Base-by-base conservation (phyloP, 2,797 vertebrate genomes). In the Premnoplex brunnescens region DNA sequence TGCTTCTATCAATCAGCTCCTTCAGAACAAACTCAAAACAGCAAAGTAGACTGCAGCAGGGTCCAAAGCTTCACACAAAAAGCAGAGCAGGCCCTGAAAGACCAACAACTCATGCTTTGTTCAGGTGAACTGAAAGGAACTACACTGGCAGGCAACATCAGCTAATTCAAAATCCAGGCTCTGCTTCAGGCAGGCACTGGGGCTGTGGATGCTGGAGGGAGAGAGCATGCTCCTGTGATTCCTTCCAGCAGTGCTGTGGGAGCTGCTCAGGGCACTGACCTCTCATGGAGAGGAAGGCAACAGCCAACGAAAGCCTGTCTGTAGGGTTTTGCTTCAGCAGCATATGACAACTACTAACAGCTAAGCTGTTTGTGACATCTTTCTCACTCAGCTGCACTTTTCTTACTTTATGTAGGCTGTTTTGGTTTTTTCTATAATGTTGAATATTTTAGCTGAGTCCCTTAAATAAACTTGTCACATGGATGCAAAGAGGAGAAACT, bases 401-500 rank as follows among this genome's bases (percentile, higher is more conserved):
- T 62, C 28, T 72, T 72, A 85, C 48, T 89, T 67, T 83, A 39
- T 54, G 58, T 74, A 81, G 44, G 49, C 49, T 76, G 20, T 18
- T 78, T 49, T 58, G 21, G 56, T 26, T 81, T 95, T 85, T 85
- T 12, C 16, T 48, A 39, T 32, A 36, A 28, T 12, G 36, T 15
- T 77, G 90, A 92, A 68, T 91, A 82, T 91, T 92, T 87, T 71
- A 89, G 48, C 59, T 71, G 32, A 12, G 41, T 11, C 85, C 23
- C 49, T 96, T 96, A 95, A 75, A 75, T 69, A 88, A 92, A 86
- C 27, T 95, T 64, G 89, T 71, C 77, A 63, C 30, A 58, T 12
- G 17, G 21, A 82, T 51, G 49, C 63, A 48, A 81, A 95, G 56
- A 89, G 32, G 41, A 26, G 36, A 72, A 94, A 88, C 3, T 12